Evolutionary conservation across 2,113 vertebrate species (phyloP).

Genomic region (Aphyosemion australe): DNA sequence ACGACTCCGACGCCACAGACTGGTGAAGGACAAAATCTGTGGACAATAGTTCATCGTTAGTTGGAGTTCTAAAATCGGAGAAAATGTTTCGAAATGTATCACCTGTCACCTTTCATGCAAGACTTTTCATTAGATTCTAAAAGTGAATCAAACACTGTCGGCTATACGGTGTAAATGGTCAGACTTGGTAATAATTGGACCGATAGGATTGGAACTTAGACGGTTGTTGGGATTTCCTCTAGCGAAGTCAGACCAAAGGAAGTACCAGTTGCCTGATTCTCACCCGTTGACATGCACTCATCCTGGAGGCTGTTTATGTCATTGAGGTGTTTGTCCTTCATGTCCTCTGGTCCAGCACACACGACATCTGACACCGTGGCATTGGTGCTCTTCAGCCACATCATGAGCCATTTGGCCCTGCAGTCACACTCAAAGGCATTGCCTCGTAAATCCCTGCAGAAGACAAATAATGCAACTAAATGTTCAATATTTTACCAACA

Average conservation of each 20-base stretch:
- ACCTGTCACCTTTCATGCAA: too few relatives aligned
- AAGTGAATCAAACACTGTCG: too few relatives aligned
- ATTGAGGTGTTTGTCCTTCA: slow-evolving; percentile 94
- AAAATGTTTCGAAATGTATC: background rate
- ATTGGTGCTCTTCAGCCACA: slow-evolving; percentile 96
- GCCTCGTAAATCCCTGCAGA: slow-evolving; percentile 91
- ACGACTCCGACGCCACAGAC: slow-evolving; percentile 89
- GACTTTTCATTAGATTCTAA: too few relatives aligned
- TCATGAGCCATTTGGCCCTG: slow-evolving; percentile 96
- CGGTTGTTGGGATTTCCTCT: too few relatives aligned
- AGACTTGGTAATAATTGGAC: too few relatives aligned
- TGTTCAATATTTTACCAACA: background rate
- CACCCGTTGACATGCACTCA: slow-evolving; percentile 95
- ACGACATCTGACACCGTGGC: slow-evolving; percentile 94
- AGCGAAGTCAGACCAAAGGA: too few relatives aligned
- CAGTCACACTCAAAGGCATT: slow-evolving; percentile 98
- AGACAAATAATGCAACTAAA: slow-evolving; percentile 8
- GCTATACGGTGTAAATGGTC: too few relatives aligned
- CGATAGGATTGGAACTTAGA: too few relatives aligned
- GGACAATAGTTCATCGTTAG: slow-evolving; percentile 46
- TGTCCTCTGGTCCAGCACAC: slow-evolving; percentile 90
- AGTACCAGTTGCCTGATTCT: background rate
- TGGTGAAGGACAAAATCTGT: slow-evolving; percentile 95
- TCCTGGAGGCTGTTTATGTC: slow-evolving; percentile 91
- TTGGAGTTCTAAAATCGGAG: background rate